Base-by-base conservation (phyloP, 2,113 vertebrate species). In the Lucifuga dentata region DNA sequence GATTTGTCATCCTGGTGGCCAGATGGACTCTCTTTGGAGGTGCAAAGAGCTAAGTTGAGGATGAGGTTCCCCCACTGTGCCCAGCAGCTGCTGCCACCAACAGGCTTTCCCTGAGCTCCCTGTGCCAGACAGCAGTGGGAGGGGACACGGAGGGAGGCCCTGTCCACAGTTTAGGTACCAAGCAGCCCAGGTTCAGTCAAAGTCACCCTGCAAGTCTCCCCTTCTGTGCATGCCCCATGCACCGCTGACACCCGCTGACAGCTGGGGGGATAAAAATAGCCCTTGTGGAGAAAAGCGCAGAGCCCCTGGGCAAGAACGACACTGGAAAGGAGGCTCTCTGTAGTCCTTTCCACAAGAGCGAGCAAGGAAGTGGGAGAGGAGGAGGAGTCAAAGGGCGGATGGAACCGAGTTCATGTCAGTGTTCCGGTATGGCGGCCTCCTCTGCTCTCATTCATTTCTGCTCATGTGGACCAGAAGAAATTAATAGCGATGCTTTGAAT, bases 211-310 rank as follows among this genome's bases (percentile, higher is more conserved):
- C 75, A 69, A 81, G 82, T 76, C 83, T 84, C 61, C 57, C 73
- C 71, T 67, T 45, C 67, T 68, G 13, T 40, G 41, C 53, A 46
- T 58, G 48, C 69, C 78, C 74, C 55, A 23, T 67, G 75, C 87
- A 78, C 63, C 41, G 15, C 63, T 92, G 91, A 92, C 90, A 83
- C 87, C 76, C 77, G 41, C 60, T 20, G 87, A 92, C 92, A 93
- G 91, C 92, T 92, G 92, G 69, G 67, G 43, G 67, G 59, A 72
- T 91, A 92, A 84, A 92, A 90, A 92, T 92, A 93, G 80, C 62
- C 52, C 71, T 46, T n/a, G 68, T 73, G 62, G 86, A 79, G 83
- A 78, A 79, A 69, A 77, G 74, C 61, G 72, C 61, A 85, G 68
- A 58, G 76, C 73, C 69, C 61, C 58, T 39, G 77, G 38, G 56